phyloP scores from a whole-genome alignment of 2,888 invertebrate species.

The Ectemnius lituratus region DNA sequence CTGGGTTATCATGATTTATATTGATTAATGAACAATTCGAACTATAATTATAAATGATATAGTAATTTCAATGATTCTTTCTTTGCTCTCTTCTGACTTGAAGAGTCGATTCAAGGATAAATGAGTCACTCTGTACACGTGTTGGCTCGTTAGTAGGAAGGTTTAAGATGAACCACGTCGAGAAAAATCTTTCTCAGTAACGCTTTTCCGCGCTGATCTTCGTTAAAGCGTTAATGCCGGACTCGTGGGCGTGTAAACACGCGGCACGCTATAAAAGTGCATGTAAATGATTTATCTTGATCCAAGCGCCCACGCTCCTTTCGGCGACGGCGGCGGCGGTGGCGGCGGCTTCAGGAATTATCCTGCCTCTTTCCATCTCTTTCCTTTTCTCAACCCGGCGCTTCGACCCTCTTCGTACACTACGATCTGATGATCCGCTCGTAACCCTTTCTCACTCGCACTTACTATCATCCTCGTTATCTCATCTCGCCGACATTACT shows the following conservation, averaged over 20 bases:
- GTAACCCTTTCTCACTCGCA: constrained; percentile 5
- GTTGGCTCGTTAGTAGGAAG: constrained; percentile 16
- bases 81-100: too few relatives aligned
- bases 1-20: neutral
- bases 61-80: too few relatives aligned
- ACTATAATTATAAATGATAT: constrained; percentile 3
- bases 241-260: constrained; percentile 59
- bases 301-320: constrained; percentile 53
- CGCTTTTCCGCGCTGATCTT: constrained; percentile 36
- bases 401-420: constrained; percentile 26
- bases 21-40: neutral
- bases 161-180: constrained; percentile 15
- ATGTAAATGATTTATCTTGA: constrained; percentile 63
- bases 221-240: constrained; percentile 43
- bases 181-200: constrained; percentile 13
- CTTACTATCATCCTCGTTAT: constrained; percentile 28
- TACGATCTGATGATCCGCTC: neutral
- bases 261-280: constrained; percentile 51
- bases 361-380: constrained; percentile 34
- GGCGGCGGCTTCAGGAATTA: constrained; percentile 57
- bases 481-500: constrained; percentile 38
- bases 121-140: too few relatives aligned
- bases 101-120: neutral
- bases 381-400: neutral
- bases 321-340: constrained; percentile 52